Evolutionary conservation across 1,140 invertebrate genomes (phyloP).

Genomic region (Anagrus nilaparvatae): DNA sequence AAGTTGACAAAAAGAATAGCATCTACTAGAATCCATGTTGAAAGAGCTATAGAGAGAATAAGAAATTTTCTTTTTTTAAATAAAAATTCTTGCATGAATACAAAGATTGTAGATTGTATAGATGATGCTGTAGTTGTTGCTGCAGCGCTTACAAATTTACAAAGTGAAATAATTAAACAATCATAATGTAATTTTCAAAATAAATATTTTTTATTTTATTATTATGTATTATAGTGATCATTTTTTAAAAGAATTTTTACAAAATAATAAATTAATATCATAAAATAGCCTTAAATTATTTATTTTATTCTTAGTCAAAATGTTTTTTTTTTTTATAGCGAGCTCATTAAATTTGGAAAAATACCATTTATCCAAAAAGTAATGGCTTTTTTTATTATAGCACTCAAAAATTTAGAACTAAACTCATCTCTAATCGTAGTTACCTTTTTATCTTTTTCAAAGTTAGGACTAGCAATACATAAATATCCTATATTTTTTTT

Average conservation of each 20-base stretch:
- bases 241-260: conserved; percentile 1
- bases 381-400: conserved; percentile 19
- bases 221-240: neutral
- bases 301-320: conserved; percentile 8
- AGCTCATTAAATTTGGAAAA: conserved; percentile 5
- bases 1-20: conserved; percentile 25
- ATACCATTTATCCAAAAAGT: conserved; percentile 8
- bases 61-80: conserved; percentile 30
- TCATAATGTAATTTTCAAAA: neutral
- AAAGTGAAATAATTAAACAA: conserved; percentile 20
- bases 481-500: conserved; percentile 31
- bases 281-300: conserved; percentile 3
- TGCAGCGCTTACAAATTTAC: conserved; percentile 26
- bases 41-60: conserved; percentile 29
- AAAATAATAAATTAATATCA: neutral
- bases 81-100: conserved; percentile 25
- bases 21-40: conserved; percentile 30
- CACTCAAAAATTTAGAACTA: neutral
- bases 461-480: conserved; percentile 24
- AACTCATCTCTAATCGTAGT: neutral
- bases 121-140: conserved; percentile 25
- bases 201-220: neutral
- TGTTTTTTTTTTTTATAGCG: conserved; percentile 12
- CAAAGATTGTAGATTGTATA: conserved; percentile 19
- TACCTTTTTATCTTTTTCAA: conserved; percentile 13